Evolutionary conservation across 1,140 invertebrate genomes (phyloP).

Genomic region (Eciton burchellii): DNA sequence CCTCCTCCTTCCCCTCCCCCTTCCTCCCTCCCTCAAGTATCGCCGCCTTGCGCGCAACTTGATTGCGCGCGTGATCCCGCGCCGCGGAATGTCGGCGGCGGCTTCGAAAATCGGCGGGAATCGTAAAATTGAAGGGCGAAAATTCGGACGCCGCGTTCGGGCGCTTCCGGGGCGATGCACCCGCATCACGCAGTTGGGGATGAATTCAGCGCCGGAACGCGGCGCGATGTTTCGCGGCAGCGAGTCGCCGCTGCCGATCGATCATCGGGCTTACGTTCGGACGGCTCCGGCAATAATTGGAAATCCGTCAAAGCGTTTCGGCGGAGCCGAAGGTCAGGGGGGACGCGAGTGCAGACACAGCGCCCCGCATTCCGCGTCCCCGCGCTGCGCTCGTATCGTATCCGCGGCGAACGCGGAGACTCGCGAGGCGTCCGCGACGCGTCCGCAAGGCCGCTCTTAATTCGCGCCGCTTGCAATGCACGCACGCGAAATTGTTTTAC

Average conservation of each 20-base stretch:
- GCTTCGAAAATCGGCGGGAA: slow-evolving; percentile 24
- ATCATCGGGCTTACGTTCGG: background rate
- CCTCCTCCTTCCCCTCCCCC: too few relatives aligned
- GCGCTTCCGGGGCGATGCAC: background rate
- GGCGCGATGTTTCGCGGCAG: background rate
- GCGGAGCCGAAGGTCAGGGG: too few relatives aligned
- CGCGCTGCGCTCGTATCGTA: too few relatives aligned
- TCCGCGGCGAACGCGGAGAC: too few relatives aligned
- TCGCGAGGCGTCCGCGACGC: slow-evolving; percentile 4
- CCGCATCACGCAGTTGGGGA: slow-evolving; percentile 19
- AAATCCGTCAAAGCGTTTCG: background rate
- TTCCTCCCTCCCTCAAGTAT: too few relatives aligned
- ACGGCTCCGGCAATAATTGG: background rate
- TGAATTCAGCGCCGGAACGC: background rate
- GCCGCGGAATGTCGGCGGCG: slow-evolving; percentile 1
- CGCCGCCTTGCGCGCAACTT: slow-evolving; percentile 4
- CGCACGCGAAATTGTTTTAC: slow-evolving; percentile 35
- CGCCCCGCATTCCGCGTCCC: too few relatives aligned
- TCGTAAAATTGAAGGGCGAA: slow-evolving; percentile 41
- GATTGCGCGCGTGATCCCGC: background rate
- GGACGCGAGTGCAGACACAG: too few relatives aligned
- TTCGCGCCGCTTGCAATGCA: slow-evolving; percentile 28
- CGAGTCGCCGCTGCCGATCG: background rate
- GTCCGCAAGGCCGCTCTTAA: slow-evolving; percentile 35
- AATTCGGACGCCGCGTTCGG: slow-evolving; percentile 1